Percentiles rank a stretch among this genome's conserved stretches.
Conservation (phyloP, 2,888 invertebrate genomes). For the Pteria penguin region DNA sequence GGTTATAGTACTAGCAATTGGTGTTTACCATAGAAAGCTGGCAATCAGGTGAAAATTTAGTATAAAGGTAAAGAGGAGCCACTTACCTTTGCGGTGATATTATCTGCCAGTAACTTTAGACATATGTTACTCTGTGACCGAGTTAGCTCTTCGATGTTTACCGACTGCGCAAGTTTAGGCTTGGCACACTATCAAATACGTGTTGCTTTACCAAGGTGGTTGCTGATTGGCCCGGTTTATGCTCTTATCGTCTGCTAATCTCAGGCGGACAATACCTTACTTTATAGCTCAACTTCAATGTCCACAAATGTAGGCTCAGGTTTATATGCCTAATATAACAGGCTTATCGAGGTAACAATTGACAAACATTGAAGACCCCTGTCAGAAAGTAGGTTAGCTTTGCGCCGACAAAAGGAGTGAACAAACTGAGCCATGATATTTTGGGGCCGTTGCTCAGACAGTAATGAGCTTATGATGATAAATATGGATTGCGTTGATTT, state of each 20-base stretch:
- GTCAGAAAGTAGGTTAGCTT: neutral
- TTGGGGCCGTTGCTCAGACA: too few relatives aligned
- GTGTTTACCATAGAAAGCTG: too few relatives aligned
- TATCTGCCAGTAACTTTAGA: neutral
- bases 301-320: neutral
- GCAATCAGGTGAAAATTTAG: too few relatives aligned
- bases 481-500: too few relatives aligned
- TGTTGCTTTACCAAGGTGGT: conserved; percentile 17
- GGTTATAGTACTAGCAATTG: too few relatives aligned
- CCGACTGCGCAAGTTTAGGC: conserved; percentile 22
- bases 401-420: too few relatives aligned
- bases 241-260: conserved; percentile 25
- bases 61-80: neutral
- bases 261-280: conserved; percentile 1
- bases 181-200: conserved; percentile 28
- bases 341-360: neutral
- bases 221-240: conserved; percentile 22
- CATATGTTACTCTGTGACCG: conserved; percentile 1
- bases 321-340: neutral
- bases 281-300: neutral
- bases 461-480: too few relatives aligned
- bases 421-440: too few relatives aligned
- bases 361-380: neutral
- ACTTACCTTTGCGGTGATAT: conserved; percentile 2
- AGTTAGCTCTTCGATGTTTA: conserved; percentile 1